A percentile compares a stretch with the other conserved stretches of the same genome.
phyloP scores from a whole-genome alignment of 2,113 vertebrate species.

The Dipodomys stephensi region DNA sequence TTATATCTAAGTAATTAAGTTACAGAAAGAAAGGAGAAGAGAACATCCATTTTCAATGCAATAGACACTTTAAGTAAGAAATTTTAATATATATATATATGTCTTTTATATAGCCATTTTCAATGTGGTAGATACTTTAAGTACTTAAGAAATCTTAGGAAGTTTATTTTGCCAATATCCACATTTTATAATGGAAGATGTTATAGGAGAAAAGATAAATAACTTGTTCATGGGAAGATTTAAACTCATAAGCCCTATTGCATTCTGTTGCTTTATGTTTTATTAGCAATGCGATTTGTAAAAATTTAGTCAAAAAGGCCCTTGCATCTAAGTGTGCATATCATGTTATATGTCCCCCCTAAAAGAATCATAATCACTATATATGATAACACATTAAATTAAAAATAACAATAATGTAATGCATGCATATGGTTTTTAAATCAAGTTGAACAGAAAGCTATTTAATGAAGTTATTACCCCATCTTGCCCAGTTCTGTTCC shows the following conservation, averaged over 20 bases:
- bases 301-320: not conserved
- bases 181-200: not conserved
- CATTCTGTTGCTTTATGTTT: not conserved
- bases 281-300: not conserved
- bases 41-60: not conserved
- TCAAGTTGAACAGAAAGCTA: not conserved
- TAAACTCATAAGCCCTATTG: not conserved
- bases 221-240: not conserved
- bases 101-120: not conserved
- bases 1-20: slow-evolving; percentile 17
- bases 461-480: not conserved
- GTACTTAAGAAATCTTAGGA: not conserved
- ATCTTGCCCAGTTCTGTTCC: not conserved
- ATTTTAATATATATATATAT: not conserved
- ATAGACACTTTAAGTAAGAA: not conserved
- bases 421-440: not conserved
- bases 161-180: not conserved
- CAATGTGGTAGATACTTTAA: not conserved
- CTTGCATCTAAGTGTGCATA: not conserved
- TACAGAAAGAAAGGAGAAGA: not conserved
- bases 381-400: not conserved
- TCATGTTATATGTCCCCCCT: not conserved
- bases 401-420: no score
- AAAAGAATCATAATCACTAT: not conserved
- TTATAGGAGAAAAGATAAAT: slow-evolving; percentile 16